A percentile compares a stretch with the other conserved stretches of the same genome.
Evolutionary conservation across 2,888 invertebrate species (phyloP).

Genomic region (Zaprionus obscuricornis): DNA sequence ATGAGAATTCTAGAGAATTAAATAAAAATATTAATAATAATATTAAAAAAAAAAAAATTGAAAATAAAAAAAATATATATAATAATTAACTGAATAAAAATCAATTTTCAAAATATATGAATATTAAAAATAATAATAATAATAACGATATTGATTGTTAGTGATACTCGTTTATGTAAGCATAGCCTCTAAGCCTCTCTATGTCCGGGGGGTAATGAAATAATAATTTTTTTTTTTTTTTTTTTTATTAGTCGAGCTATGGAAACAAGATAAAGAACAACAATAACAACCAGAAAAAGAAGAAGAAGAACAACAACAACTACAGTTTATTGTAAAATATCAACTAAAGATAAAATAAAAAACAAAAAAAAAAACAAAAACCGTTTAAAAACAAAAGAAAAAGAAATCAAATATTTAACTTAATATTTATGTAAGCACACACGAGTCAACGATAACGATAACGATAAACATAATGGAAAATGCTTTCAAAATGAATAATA

Average conservation of each 20-base stretch:
- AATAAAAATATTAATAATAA: no score
- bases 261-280: no score
- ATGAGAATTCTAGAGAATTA: conserved; percentile 65
- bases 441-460: conserved; percentile 54
- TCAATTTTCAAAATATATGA: conserved; percentile 28
- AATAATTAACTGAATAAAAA: no score
- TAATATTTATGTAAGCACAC: no score
- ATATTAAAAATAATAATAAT: conserved; percentile 36
- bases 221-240: conserved; percentile 36
- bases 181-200: conserved; percentile 56
- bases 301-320: no score
- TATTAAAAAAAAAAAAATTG: no score
- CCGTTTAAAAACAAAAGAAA: conserved; percentile 10
- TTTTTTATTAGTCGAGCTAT: conserved; percentile 27
- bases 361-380: conserved; percentile 4
- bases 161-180: conserved; percentile 75
- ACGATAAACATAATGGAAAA: conserved; percentile 19
- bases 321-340: conserved; percentile 53
- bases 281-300: no score
- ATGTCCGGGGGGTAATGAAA: conserved; percentile 27
- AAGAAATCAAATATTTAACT: no score
- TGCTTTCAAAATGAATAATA: conserved; percentile 42
- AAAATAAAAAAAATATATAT: no score
- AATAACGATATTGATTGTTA: conserved; percentile 71
- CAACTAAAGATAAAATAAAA: conserved; percentile 24